Conservation (phyloP, 64 coral and sea anemone species). For the Dendronephthya gigantea region DNA sequence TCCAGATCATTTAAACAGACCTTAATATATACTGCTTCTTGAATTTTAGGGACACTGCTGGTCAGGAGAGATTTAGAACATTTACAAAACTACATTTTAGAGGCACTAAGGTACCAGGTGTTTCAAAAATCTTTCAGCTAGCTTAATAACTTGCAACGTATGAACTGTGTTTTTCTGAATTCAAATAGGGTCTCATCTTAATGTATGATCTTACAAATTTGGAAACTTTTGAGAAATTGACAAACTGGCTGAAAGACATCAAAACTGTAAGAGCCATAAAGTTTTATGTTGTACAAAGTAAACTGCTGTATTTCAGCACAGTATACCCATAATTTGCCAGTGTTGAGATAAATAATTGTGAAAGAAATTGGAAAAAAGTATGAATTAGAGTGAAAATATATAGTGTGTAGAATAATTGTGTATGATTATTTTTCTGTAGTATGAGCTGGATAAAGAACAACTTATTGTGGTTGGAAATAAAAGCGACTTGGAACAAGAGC, state of each 20-base stretch:
- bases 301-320: no score
- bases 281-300: no score
- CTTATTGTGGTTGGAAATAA: neutral
- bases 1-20: no score
- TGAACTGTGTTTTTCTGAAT: neutral
- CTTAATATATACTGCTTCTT: no score
- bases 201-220: constrained; percentile 1
- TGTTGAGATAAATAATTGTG: no score
- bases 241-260: neutral
- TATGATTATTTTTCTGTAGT: neutral
- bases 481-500: neutral
- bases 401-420: no score
- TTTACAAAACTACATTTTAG: constrained; percentile 1
- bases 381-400: no score
- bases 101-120: neutral
- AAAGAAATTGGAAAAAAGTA: no score
- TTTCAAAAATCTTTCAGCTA: neutral
- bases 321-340: no score
- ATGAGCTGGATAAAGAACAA: neutral
- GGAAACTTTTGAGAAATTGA: neutral
- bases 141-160: neutral
- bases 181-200: neutral
- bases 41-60: neutral
- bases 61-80: neutral
- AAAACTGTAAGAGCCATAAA: neutral